Evolutionary conservation across 2,113 vertebrate genomes (phyloP).

Genomic region (Myotis lucifugus): DNA sequence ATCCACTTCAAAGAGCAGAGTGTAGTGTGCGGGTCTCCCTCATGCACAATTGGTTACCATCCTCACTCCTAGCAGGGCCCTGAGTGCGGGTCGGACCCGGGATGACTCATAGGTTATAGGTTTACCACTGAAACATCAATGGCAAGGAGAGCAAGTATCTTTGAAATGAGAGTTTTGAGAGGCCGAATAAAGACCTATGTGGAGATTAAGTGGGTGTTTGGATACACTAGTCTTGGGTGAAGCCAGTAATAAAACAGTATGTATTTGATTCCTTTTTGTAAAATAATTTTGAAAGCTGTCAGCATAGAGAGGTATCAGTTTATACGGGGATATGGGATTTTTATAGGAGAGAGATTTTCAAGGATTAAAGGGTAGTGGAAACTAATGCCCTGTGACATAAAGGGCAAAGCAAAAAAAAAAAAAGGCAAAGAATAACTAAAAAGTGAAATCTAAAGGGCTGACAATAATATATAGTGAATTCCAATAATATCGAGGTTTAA

Average conservation of each 20-base stretch:
- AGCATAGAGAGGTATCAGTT: neutral
- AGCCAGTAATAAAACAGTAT: neutral
- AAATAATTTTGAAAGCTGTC: neutral
- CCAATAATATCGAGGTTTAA: constrained; percentile 1
- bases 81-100: neutral
- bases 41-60: neutral
- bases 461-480: neutral
- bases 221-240: neutral
- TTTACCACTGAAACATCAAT: neutral
- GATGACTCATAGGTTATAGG: neutral
- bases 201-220: neutral
- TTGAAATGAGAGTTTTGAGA: neutral
- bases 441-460: neutral
- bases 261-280: neutral
- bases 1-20: neutral
- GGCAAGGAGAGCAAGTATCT: neutral
- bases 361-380: neutral
- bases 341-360: neutral
- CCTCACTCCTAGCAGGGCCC: neutral
- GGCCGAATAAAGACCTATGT: neutral
- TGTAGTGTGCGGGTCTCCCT: too few species aligned
- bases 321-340: neutral
- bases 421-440: neutral
- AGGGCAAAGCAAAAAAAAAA: neutral
- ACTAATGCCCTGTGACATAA: neutral